Evolutionary conservation across 2,797 vertebrate genomes (phyloP).

Genomic region (Hybognathus amarus): DNA sequence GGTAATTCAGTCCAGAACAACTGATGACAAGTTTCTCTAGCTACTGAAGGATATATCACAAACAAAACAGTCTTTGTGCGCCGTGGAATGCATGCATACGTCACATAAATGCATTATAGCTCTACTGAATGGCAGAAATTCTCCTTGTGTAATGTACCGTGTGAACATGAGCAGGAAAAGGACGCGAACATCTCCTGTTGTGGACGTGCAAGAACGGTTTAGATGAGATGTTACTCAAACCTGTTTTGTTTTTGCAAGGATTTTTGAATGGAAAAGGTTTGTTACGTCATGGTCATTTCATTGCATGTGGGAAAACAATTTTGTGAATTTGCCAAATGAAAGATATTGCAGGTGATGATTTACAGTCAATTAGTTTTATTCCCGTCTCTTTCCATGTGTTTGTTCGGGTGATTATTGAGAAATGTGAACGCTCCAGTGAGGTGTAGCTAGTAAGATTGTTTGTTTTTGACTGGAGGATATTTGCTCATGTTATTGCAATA

Average conservation of each 20-base stretch:
- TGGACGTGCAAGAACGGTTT: slow-evolving; percentile 2
- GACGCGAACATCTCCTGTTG: not conserved
- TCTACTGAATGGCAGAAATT: not conserved
- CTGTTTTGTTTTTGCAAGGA: not conserved
- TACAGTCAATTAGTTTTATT: not conserved
- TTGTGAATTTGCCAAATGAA: not conserved
- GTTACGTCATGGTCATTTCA: not conserved
- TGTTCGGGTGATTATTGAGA: not conserved
- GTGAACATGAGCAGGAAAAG: not conserved
- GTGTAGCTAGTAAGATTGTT: slow-evolving; percentile 4
- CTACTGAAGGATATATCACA: not conserved
- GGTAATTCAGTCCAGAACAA: not conserved
- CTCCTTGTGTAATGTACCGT: not conserved
- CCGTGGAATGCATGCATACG: not conserved
- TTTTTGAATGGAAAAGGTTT: not conserved
- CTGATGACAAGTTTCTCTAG: not conserved
- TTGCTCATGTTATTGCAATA: not conserved
- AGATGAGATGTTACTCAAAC: not conserved
- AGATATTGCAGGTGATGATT: no score
- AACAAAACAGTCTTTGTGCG: not conserved
- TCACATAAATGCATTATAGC: not conserved
- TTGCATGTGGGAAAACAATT: not conserved
- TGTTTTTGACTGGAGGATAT: slow-evolving; percentile 9
- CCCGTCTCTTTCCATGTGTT: not conserved
- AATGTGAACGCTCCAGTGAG: not conserved